phyloP scores from a whole-genome alignment of 2,888 invertebrate species.

The Scotopteryx bipunctaria region DNA sequence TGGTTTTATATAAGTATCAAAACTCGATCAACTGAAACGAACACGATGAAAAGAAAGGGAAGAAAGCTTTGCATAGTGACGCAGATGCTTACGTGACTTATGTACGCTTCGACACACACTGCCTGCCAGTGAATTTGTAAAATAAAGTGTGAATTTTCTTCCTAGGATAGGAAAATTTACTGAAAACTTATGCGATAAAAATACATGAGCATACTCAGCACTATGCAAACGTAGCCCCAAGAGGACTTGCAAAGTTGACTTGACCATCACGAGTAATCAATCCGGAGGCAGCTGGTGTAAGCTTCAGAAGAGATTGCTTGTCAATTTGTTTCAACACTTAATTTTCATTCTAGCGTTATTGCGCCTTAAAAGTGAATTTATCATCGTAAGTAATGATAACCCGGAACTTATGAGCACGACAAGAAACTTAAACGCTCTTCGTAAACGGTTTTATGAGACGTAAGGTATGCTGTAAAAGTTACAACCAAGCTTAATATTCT shows the following conservation, averaged over 20 bases:
- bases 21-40: conserved; percentile 1
- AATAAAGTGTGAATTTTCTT: too few relatives aligned
- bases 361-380: conserved; percentile 9
- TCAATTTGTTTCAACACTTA: not conserved
- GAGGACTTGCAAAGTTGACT: too few relatives aligned
- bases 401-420: conserved; percentile 1
- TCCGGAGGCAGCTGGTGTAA: not conserved
- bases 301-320: not conserved
- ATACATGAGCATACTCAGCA: too few relatives aligned
- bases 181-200: too few relatives aligned
- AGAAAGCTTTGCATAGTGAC: not conserved
- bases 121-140: too few relatives aligned
- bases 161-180: too few relatives aligned
- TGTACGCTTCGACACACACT: too few relatives aligned
- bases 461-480: conserved; percentile 32
- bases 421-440: conserved; percentile 25
- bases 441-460: conserved; percentile 28
- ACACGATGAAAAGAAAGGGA: conserved; percentile 5
- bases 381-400: conserved; percentile 14
- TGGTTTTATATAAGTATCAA: not conserved
- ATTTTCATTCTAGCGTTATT: not conserved
- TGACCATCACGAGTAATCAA: not conserved
- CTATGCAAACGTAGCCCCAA: too few relatives aligned
- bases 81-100: not conserved
- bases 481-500: conserved; percentile 37